Evolutionary conservation across 2,113 vertebrate genomes (phyloP), one percentile per base, ranked within the genome.

Genomic region (Sinocyclocheilus maitianheensis): DNA sequence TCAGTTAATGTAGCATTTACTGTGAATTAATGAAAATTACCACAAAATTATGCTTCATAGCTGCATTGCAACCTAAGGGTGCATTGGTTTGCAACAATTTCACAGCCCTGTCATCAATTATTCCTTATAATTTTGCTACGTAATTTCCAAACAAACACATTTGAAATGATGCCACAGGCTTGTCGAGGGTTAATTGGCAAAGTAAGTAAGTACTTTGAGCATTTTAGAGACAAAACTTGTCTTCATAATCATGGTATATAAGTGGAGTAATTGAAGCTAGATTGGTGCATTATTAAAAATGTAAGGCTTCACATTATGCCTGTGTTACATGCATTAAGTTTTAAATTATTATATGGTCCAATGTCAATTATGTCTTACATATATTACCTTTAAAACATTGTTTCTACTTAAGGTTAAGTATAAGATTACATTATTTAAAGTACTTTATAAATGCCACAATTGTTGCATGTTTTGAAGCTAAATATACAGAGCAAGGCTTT

Each of bases 311-410:
- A n/a, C 58, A 55, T 77, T 77, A n/a, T 13, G 20, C 10, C 69
- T 43, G 10, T 43, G 12, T 72, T 11, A 5, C 69, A 43, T 72
- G 18, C 69, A 22, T 72, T 12, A 2, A 0, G 10, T 72, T 22
- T 72, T 72, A 37, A 43, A 3, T n/a, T n/a, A 74, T 74, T 12
- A 20, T 43, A 2, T 12, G 20, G 10, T 74, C 37, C 10, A 43
- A 5, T 43, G 71, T 43, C 37, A 74, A 13, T 74, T 74, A 12
- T 43, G 37, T 37, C 10, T 5, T 74, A n/a, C 20, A 43, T 72
- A 72, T 72, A 40, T 74, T n/a, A 74, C 20, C 18, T 74, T 20
- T 43, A 43, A 72, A 74, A 74, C 37, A 74, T 74, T 43, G 20
- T n/a, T 74, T 74, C 10, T 74, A 43, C 37, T 43, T 74, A 74